Evolutionary conservation across 2,888 invertebrate genomes (phyloP), one percentile per base, ranked within the genome.

Genomic region (Zygogramma bicolorata): DNA sequence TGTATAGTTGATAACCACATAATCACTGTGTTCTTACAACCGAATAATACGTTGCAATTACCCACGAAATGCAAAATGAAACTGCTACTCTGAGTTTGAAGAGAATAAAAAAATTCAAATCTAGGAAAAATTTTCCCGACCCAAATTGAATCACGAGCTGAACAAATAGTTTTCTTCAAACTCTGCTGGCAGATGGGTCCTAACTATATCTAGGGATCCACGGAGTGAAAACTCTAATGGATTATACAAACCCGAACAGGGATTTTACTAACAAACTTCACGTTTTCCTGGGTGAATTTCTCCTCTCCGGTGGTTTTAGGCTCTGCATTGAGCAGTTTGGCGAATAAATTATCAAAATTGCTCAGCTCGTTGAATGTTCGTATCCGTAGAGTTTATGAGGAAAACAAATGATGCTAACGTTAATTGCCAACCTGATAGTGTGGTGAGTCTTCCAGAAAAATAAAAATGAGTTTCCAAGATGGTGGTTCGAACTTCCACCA

Each of bases 271-370:
- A 20, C 46, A 46, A 46, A 53, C 53, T 53, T 53, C 25, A 13
- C 22, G n/a, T 53, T 53, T 53, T 15, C 5, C 27, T 53, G 46
- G 22, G 20, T 46, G 13, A 46, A 46, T 46, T 77, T 73, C 22
- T 79, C 78, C 40, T 86, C 88, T 78, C 88, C 82, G 74, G 86
- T 81, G 38, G 80, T 62, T 83, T 88, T 84, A 2, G 83, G 82
- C 76, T 87, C 86, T 68, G 85, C 79, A 4, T 80, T 83, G 75
- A 90, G 77, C 74, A 91, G 76, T 84, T 88, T 85, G 0, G 88
- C 88, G 77, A 90, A 89, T 68, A 89, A 82, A 84, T 88, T 85
- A 10, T 88, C 88, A 66, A 86, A 87, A 20, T 85, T 84, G n/a
- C 86, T 83, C 40, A 90, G 75, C 40, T 88, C 85, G 38, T 82